Base-by-base conservation (phyloP, 37 sponge, comb jelly and placozoan genomes). In the Beroe ovata region DNA sequence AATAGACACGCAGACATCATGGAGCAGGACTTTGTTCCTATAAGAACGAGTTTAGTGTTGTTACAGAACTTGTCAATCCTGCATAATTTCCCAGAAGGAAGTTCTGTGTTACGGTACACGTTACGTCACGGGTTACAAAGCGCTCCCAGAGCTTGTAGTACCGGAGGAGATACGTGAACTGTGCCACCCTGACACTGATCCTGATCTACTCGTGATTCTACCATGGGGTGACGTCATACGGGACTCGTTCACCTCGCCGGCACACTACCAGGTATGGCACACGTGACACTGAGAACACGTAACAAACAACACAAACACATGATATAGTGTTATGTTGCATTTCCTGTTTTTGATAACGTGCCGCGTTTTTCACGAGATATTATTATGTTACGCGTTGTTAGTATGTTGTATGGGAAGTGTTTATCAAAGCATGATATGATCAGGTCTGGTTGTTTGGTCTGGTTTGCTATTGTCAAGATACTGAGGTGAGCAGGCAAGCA, bases 361-460 rank as follows among this genome's bases (percentile, higher is more conserved):
- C n/a, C n/a, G n/a, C n/a, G n/a, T n/a, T n/a, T n/a, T n/a, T n/a
- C n/a, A n/a, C n/a, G n/a, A n/a, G n/a, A n/a, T n/a, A n/a, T n/a
- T n/a, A n/a, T n/a, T n/a, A n/a, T n/a, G n/a, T n/a, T n/a, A n/a
- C n/a, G n/a, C n/a, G n/a, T n/a, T n/a, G n/a, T n/a, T n/a, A n/a
- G n/a, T n/a, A n/a, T n/a, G n/a, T n/a, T n/a, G n/a, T n/a, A n/a
- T n/a, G n/a, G n/a, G n/a, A n/a, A n/a, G n/a, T n/a, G n/a, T n/a
- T n/a, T n/a, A n/a, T n/a, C n/a, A n/a, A n/a, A n/a, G n/a, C n/a
- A n/a, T n/a, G n/a, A n/a, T n/a, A n/a, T n/a, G n/a, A n/a, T 69
- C 38, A 69, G 71, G 71, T 69, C 14, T 69, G 71, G 71, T 34
- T 69, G 71, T 69, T 69, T 28, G 71, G 71, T 35, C 38, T 69